Base-by-base conservation (phyloP, 2,797 vertebrate species). In the Liasis olivaceus region DNA sequence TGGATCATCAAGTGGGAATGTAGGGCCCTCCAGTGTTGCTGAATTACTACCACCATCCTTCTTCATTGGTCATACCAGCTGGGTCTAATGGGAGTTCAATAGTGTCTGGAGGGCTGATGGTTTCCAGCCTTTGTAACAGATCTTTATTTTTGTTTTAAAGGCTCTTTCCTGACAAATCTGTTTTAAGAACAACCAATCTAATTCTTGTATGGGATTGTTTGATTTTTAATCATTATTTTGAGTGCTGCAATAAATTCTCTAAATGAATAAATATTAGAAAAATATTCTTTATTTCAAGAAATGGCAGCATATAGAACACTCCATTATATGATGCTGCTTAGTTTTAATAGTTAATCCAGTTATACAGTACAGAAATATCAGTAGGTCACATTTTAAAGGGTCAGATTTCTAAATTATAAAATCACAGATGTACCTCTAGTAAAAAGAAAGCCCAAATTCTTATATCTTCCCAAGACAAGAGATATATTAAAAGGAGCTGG, bases 231-330 rank as follows among this genome's bases (percentile, higher is more conserved):
- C 0, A 84, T n/a, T 60, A 42, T 64, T 88, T 12, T 4, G 28
- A 28, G 6, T 14, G 20, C 7, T 3, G 4, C 47, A 36, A 66
- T 77, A 26, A 11, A 20, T 60, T 36, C 12, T 36, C n/a, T 22
- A 42, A 88, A 62, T 42, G 12, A 36, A 60, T 24, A 93, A 77
- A 87, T 93, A 42, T 58, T 88, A 87, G 2, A 94, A 94, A 94
- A 91, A 63, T 63, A 36, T 4, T 59, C 36, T 24, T 63, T 77
- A 92, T 90, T 88, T 20, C 5, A 92, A 85, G 64, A 92, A 84
- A 89, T 7, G 62, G 89, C 2, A 59, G 14, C n/a, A 13, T 92
- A 86, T 1, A 0, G 17, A 89, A 58, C 3, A 93, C 89, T 60
- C 26, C 58, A 7, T 47, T 31, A 84, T 77, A 92, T 2, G 36